Evolutionary conservation across 2,888 invertebrate species (phyloP).

Genomic region (Pocota personata): DNA sequence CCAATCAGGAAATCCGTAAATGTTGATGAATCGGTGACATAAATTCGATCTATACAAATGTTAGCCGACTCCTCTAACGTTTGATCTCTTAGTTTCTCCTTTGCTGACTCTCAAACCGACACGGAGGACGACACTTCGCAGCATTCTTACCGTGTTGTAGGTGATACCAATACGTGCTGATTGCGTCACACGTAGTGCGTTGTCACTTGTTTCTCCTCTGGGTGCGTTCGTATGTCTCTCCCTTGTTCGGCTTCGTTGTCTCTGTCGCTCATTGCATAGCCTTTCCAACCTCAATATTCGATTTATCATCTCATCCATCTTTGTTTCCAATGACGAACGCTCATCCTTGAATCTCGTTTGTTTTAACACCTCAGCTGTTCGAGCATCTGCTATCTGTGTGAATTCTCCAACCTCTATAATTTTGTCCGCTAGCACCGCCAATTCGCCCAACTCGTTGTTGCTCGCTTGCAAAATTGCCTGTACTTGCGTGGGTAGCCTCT

Average conservation of each 20-base stretch:
- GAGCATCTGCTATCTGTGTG: background rate
- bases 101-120: no score
- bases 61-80: no score
- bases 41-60: background rate
- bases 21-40: conserved; percentile 5
- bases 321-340: no score
- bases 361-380: background rate
- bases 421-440: no score
- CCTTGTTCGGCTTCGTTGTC: background rate
- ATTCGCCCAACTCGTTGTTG: no score
- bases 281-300: background rate
- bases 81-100: no score
- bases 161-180: no score
- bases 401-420: conserved; percentile 9
- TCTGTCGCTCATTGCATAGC: background rate
- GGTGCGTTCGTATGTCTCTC: background rate
- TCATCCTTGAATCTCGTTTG: background rate
- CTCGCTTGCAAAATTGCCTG: background rate
- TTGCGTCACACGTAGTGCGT: background rate
- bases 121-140: no score
- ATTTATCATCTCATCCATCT: background rate
- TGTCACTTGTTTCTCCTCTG: background rate
- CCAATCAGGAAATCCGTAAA: background rate
- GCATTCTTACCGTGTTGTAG: no score
- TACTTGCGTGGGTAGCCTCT: background rate